Evolutionary conservation across 2,113 vertebrate species (phyloP), one percentile per base, ranked within the genome.

Genomic region (Salvator merianae): DNA sequence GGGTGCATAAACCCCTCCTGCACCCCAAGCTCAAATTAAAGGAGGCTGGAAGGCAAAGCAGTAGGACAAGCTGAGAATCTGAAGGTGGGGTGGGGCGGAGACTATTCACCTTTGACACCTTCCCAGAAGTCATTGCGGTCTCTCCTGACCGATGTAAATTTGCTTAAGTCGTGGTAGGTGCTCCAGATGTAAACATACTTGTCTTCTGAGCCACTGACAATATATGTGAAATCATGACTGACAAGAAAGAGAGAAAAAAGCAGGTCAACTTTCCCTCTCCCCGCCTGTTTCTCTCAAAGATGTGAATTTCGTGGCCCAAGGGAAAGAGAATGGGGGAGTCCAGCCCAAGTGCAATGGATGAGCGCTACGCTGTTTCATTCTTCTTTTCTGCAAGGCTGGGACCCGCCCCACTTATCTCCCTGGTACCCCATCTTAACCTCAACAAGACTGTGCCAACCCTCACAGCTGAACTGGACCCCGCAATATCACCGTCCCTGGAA

Each of bases 81-180:
- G 77, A 12, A 59, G 79, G 34, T 36, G 77, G 26, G 4, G 47
- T 1, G 24, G 38, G 0, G 30, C 69, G 14, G 4, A 59, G 55
- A 59, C 4, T 20, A 20, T 79, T 93, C 96, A 99, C 99, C 99
- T 98, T 99, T 99, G 94, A 99, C 98, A 63, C 98, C 98, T 95
- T 99, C 99, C 99, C 99, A 99, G 96, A 99, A 99, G 94, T 99
- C 99, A 94, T 99, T 99, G 89, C 98, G 97, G 91, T 99, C 99
- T 91, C 99, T 97, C 83, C 98, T 96, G 82, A 99, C 98, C 18
- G 99, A 99, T 30, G 98, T 98, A 95, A 99, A 99, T 90, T 99
- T 99, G 96, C 97, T 99, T 90, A 99, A 90, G 93, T 99, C 98
- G 59, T 99, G 98, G 94, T 99, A 99, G 1, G 99, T 99, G 95